Conservation (phyloP, 2,888 invertebrate genomes). For the Notodonta ziczac region DNA sequence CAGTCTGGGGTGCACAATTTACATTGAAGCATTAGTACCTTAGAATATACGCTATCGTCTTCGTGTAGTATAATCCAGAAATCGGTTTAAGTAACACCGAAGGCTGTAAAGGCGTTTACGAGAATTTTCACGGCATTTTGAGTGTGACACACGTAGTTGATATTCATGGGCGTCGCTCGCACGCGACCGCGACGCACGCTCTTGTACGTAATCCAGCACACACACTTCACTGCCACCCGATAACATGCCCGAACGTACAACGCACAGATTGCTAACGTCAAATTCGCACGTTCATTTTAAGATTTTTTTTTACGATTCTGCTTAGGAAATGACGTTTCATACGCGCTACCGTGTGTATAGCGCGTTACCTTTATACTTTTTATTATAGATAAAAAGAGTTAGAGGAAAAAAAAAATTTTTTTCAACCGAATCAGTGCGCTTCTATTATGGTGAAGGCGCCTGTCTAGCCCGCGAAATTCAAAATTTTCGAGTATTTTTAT, state of each 20-base stretch:
- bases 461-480: no score
- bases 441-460: no score
- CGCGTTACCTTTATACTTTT: no score
- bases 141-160: neutral
- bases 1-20: no score
- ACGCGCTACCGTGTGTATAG: no score
- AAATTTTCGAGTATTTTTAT: no score
- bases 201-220: neutral
- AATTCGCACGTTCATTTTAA: neutral
- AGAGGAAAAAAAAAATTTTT: no score
- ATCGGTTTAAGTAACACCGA: neutral
- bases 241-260: neutral
- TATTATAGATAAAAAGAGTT: no score
- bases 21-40: no score
- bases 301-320: neutral
- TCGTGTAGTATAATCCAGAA: neutral
- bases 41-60: neutral
- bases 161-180: slow-evolving; percentile 1
- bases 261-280: neutral
- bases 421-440: no score
- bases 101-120: neutral
- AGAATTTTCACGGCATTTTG: neutral
- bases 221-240: slow-evolving; percentile 4
- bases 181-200: neutral
- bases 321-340: neutral